Percentiles rank a stretch among this genome's conserved stretches.
Evolutionary conservation across 2,888 invertebrate genomes (phyloP).

Genomic region (Callinectes sapidus): DNA sequence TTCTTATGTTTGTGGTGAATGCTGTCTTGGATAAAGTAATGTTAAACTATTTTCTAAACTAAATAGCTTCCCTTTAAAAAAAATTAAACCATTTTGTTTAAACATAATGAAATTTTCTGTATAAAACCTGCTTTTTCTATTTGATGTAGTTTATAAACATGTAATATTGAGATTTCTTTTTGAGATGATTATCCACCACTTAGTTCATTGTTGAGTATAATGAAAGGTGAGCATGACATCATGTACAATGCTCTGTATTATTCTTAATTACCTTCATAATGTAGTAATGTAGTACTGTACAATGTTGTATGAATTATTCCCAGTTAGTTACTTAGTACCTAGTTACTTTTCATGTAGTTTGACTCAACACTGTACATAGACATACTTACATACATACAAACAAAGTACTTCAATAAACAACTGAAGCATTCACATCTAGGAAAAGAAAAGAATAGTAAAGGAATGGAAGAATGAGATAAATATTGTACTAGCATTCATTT

Average conservation of each 20-base stretch:
- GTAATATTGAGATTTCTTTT: neutral
- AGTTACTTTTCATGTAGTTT: neutral
- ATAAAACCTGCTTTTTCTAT: neutral
- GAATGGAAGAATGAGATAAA: neutral
- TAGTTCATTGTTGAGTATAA: neutral
- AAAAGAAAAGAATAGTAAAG: neutral
- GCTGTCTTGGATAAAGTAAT: neutral
- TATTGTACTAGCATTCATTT: neutral
- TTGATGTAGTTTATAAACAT: neutral
- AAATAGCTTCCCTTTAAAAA: conserved; percentile 6
- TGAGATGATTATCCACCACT: neutral
- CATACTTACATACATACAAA: neutral
- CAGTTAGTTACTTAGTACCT: neutral
- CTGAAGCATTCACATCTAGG: neutral
- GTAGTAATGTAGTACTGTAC: neutral
- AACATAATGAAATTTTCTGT: neutral
- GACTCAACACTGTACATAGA: neutral
- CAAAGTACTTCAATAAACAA: neutral
- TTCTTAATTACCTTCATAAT: neutral
- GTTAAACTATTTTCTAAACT: neutral
- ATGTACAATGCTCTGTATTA: neutral
- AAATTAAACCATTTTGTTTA: neutral
- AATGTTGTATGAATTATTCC: neutral
- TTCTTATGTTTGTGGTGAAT: neutral
- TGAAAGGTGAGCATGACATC: neutral